Evolutionary conservation across 1,140 invertebrate species (phyloP), one percentile per base, ranked within the genome.

Genomic region (Ips nitidus): DNA sequence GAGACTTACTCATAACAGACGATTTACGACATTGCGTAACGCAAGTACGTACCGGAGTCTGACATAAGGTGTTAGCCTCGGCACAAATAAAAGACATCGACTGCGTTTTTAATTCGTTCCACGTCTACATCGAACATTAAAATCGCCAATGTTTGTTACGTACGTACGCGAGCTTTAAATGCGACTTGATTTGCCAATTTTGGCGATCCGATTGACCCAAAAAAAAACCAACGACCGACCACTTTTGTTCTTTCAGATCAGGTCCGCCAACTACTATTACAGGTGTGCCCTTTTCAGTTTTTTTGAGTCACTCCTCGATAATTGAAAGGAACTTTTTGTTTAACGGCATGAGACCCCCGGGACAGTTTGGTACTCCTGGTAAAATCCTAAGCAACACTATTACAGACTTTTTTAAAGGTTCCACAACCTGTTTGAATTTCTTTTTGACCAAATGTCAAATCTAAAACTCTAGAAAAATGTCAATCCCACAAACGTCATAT

Each of bases 11-110:
- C n/a, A 47, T 4, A 6, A n/a, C 4, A 47, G 45, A 4, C 45
- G 52, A 55, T 66, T 39, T 63, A 47, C 43, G 52, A n/a, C 5
- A 41, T 68, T 68, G 60, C 66, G 66, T 47, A 68, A 66, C 53
- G 36, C 5, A 22, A 53, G n/a, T 50, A 52, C n/a, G 22, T 59
- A 59, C 39, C 63, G n/a, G 7, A 50, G 62, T 56, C 58, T 68
- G 66, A 68, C 56, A 66, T 66, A 66, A 71, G 69, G 69, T 71
- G 69, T 71, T 71, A 71, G 69, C 69, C 69, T 71, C 69, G 69
- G 64, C 69, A 65, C 57, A 65, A 60, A 71, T 71, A 66, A 65
- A 66, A 66, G 63, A 41, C 69, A 71, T 66, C 64, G 69, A 66
- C 64, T 66, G 63, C 58, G 64, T 71, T 66, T 71, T 71, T 71